Base-by-base conservation (phyloP, 2,888 invertebrate genomes). In the Drosophila diplacantha region DNA sequence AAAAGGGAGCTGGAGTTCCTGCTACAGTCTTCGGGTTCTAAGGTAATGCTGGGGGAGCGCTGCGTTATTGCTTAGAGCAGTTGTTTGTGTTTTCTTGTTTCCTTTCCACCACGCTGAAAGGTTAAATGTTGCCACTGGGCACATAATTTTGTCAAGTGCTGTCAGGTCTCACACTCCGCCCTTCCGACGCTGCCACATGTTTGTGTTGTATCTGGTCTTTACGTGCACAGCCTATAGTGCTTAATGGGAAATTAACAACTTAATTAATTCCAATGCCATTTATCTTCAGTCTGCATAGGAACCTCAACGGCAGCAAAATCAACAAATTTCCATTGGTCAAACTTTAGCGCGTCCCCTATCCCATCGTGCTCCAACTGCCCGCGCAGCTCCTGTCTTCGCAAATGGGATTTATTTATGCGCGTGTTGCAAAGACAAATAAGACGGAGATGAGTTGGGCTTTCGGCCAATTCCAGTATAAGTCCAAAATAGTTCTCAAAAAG, bases 161-260 rank as follows among this genome's bases (percentile, higher is more conserved):
- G 83, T 81, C 83, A 83, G 65, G 62, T 46, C 69, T 76, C 64
- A 67, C 68, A 52, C 67, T 38, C 51, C 37, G 38, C 39, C 20
- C 59, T 26, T 20, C 24, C 63, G 32, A 18, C 39, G n/a, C 44
- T 38, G 49, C 37, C 29, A 58, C 55, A 64, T 59, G 51, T 52
- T 32, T 62, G 54, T 29, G 11, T 55, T 60, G 56, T 43, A 35
- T 79, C 70, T 70, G 65, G 69, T 55, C 52, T 61, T 73, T 76
- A 83, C 80, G 76, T 83, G 84, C 60, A 62, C 54, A 39, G 62
- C 54, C 71, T 52, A 70, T 34, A 57, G 56, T 81, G 84, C 74
- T 75, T 86, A 86, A 86, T 86, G 86, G 85, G 85, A 85, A 86
- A 87, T 87, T 86, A 87, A 87, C 87, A 86, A 86, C 87, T 87